Base-by-base conservation (phyloP, 2,113 vertebrate species). In the western clawed frog (Xenopus tropicalis) region DNA sequence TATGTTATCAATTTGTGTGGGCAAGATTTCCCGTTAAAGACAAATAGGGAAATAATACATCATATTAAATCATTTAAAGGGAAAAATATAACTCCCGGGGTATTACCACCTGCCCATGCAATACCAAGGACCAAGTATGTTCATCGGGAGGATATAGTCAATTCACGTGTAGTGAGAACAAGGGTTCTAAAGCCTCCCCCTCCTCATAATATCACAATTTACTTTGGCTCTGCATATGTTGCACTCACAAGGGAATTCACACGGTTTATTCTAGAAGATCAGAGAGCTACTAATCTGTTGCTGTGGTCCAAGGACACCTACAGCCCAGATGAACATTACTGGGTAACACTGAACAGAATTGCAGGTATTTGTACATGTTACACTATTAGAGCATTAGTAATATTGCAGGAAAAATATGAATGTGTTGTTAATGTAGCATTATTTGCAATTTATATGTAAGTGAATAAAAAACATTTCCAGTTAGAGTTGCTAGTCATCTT, bases 321-420 rank as follows among this genome's bases (percentile, higher is more conserved):
- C 11, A 88, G 86, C 12, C 88, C 88, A 0, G 88, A 90, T 7
- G 88, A 90, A 25, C 88, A 90, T 74, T 90, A 87, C 73, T 89
- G 87, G 87, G 88, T 90, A 24, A 89, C 88, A 0, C 85, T 90
- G 14, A 90, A 86, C 58, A 77, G 87, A 72, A 83, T 90, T 52
- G 77, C 84, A 67, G 88, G 88, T 90, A 79, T 48, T 48, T 14
- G 13, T 3, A 48, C 4, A 48, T 13, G 11, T 8, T 44, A n/a
- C n/a, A 48, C 46, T 48, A 48, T 37, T 37, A 37, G 5, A 37
- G 29, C 6, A 37, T 37, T 3, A 37, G 29, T 37, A 37, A 37
- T 5, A 14, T 48, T 48, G 16, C 12, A 48, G 46, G 14, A 46
- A 46, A 46, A 46, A 46, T 11, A 46, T 11, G 10, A 46, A 46